Base-by-base conservation (phyloP, 2,888 invertebrate species). In the Brachyopa scutellaris region DNA sequence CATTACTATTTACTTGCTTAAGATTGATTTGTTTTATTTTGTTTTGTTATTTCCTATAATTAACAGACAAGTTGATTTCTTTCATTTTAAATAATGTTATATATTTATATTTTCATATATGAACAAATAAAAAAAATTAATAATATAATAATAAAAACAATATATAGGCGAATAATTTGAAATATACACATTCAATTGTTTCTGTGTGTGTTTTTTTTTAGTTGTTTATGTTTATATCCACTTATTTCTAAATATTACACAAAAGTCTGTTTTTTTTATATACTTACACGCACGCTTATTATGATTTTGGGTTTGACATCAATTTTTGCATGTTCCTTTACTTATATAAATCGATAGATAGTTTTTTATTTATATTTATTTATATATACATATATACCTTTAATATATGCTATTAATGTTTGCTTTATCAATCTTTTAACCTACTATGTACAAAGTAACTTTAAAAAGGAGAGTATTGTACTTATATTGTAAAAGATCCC, bases 381-480 rank as follows among this genome's bases (percentile, higher is more conserved):
- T 70, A 80, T 59, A 80, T 80, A 67, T 64, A 64, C 11, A 59
- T 64, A 77, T 70, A 77, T 49, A 74, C 13, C 21, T 66, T 40
- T 66, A 33, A 51, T 70, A 51, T 72, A 66, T 66, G 64, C 51
- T 53, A 72, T 66, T 61, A 73, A 47, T 61, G 47, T 38, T 70
- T 59, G 59, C 26, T 51, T 70, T 9, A 13, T 45, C 42, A 78
- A 70, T 59, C 33, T 45, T 82, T 77, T 77, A 82, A 38, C 53
- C 70, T 82, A 82, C 51, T 82, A 82, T 82, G 53, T 82, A 82
- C 82, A 82, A 67, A 62, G 59, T 70, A 70, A 72, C 77, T 70
- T 69, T 77, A 72, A 57, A 70, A 77, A 82, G 64, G 64, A 82
- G 82, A 82, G 82, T 82, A 82, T 82, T 82, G 82, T 82, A 82